These are phyloP conservation scores for Holothuria leucospilota DNA, from an alignment of 53 echinoderm and acorn worm species.

Conservation along the genomic window DNA sequence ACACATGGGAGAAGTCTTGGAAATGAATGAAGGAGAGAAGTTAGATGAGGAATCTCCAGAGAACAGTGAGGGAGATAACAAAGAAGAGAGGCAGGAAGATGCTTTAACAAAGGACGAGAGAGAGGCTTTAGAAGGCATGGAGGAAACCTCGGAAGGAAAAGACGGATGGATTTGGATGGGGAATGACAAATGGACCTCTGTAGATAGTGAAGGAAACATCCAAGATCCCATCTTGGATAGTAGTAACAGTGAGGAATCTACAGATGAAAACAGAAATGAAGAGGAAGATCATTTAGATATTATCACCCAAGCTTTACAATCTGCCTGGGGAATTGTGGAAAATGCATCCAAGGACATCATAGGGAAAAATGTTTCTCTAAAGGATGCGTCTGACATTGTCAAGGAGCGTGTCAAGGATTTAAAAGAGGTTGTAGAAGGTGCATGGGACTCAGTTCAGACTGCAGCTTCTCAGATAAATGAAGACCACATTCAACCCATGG, in stretches of 20 bases:
- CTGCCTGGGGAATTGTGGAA: constrained; percentile 36
- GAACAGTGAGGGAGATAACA: not conserved
- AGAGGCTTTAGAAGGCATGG: not conserved
- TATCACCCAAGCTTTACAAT: not conserved
- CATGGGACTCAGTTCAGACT: constrained; percentile 5
- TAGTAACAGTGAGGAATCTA: no score
- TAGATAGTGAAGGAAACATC: not conserved
- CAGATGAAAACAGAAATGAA: no score
- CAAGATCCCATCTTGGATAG: no score
- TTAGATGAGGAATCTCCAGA: not conserved
- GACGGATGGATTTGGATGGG: not conserved
- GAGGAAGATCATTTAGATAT: no score
- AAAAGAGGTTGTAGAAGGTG: not conserved
- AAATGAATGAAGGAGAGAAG: not conserved
- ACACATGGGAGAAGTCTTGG: no score
- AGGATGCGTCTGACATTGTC: constrained; percentile 26
- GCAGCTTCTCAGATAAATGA: constrained; percentile 6
- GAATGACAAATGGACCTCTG: no score
- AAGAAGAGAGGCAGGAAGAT: not conserved
- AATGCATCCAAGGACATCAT: constrained; percentile 30
- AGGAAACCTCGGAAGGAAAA: not conserved
- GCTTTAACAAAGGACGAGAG: not conserved
- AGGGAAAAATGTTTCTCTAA: constrained; percentile 16
- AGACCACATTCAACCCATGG: constrained; percentile 12
- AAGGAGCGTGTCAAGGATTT: constrained; percentile 3